Evolutionary conservation across 2,888 invertebrate genomes (phyloP), one percentile per base, ranked within the genome.

Genomic region (Gnatocerus cornutus): DNA sequence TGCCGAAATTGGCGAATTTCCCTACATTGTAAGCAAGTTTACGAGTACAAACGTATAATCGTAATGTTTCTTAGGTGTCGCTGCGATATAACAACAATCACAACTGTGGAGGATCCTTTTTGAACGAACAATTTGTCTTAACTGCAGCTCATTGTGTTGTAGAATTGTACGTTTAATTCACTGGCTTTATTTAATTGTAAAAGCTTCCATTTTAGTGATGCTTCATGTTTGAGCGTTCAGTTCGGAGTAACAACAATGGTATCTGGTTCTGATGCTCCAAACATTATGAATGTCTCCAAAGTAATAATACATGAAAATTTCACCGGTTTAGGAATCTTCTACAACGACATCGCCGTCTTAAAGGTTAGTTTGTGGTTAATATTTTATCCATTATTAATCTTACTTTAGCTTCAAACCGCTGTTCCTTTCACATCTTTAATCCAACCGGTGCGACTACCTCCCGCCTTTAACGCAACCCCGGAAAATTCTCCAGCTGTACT

Each of bases 191-290:
- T 56, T 14, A 13, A 41, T 45, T 21, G 4, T 4, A 21, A 21
- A 21, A 46, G 8, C 27, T 29, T 68, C n/a, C 30, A 67, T 69
- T 45, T 67, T 58, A 29, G 58, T 63, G 12, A 62, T 67, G 41
- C 68, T 14, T 64, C 68, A 48, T 75, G 37, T 70, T 74, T 48
- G 74, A 76, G 58, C 74, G 74, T 12, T 55, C 75, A 48, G 65
- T 73, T 37, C 46, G 67, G 55, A 5, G 59, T 50, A 14, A 70
- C 29, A 33, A 33, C 27, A 33, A 73, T 46, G 48, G 66, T 27
- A 48, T 68, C 12, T 1, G 67, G 52, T 4, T 9, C 70, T 13
- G 33, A 37, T 1, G 46, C 63, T 14, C 52, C 48, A 45, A 66
- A 69, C 13, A 27, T 48, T 1, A 16, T 48, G 8, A n/a, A 37